Base-by-base conservation (phyloP, 2,113 vertebrate genomes). In the Semnornis frantzii region DNA sequence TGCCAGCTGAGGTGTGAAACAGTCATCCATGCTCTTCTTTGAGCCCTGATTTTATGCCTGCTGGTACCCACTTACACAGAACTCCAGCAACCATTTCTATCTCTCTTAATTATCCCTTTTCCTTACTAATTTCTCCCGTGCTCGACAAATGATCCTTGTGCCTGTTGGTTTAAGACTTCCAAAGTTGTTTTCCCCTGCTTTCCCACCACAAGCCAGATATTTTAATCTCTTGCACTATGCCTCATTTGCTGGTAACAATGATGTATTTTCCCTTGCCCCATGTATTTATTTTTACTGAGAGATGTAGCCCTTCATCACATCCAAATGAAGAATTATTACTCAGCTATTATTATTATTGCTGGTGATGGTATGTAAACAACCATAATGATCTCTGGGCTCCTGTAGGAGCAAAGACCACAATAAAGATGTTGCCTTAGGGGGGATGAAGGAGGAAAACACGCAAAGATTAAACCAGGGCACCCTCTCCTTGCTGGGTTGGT, bases 311-410 rank as follows among this genome's bases (percentile, higher is more conserved):
- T 96, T 97, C 91, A 94, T 96, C 96, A 96, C 87, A 71, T 86
- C 93, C 93, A 96, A 94, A 96, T 90, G 94, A 96, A 96, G 92
- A 97, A 94, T 93, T 93, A 95, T 95, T 94, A 90, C 87, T 90
- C 94, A 84, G 95, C 92, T 64, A 95, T 92, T 96, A 95, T 92
- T 97, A 95, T 95, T 97, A 96, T 96, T 95, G 64, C 94, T 79
- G 48, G 91, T 93, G 92, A 94, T 92, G 80, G 91, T 96, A 90
- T 92, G 96, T 95, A 97, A 96, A 96, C 94, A 95, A 85, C 91
- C 34, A 74, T 94, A 95, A 96, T 96, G 95, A 96, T 93, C 92
- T 94, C 95, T 92, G 79, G 92, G 92, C 82, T 94, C 71, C 65
- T 85, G 87, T 79, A 89, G 85, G 89, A 96, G 95, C 92, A 94